Conservation (phyloP, 2,797 vertebrate genomes). For the Acanthiza pusilla region DNA sequence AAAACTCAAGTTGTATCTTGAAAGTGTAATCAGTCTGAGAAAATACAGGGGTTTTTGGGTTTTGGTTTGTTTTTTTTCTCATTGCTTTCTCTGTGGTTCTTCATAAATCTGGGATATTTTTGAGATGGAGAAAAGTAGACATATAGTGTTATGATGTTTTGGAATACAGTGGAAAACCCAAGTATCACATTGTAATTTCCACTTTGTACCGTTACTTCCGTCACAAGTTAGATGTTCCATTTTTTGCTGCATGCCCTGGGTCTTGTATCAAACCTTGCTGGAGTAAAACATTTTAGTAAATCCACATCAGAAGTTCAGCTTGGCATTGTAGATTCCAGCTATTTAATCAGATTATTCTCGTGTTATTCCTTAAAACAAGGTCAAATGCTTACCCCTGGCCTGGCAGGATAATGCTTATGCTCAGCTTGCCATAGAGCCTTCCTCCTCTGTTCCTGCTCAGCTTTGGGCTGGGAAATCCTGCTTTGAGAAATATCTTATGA, state of each 20-base stretch:
- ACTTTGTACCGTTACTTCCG: not conserved
- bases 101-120: not conserved
- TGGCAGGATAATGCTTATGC: not conserved
- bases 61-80: no score
- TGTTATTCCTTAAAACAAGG: not conserved
- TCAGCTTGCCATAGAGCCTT: not conserved
- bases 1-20: not conserved
- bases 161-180: not conserved
- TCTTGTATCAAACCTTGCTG: not conserved
- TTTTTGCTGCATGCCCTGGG: not conserved
- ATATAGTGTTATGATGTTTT: not conserved
- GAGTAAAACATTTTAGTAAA: not conserved
- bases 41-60: not conserved
- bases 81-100: not conserved
- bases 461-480: not conserved
- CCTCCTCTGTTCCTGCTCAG: not conserved
- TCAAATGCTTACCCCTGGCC: not conserved
- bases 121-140: not conserved
- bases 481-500: not conserved
- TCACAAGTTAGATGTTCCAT: not conserved
- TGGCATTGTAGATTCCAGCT: not conserved
- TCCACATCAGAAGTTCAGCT: not conserved
- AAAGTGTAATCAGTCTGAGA: not conserved
- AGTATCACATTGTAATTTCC: not conserved
- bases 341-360: not conserved